phyloP scores from a whole-genome alignment of 2,888 invertebrate genomes.

The Cantharis lateralis region DNA sequence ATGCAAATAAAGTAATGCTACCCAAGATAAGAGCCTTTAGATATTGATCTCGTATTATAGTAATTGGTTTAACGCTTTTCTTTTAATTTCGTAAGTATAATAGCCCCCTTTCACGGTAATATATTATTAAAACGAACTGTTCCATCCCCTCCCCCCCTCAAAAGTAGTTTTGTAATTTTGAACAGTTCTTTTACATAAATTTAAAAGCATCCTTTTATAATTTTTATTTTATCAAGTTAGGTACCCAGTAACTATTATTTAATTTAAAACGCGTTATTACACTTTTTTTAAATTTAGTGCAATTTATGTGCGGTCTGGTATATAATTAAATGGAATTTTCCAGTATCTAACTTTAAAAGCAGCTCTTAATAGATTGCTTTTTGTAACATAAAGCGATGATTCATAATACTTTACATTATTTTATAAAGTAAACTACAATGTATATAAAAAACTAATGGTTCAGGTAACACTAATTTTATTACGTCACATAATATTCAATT shows the following conservation, averaged over 20 bases:
- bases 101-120: not conserved
- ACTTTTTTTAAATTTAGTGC: conserved; percentile 1
- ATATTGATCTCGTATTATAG: no score
- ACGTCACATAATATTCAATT: not conserved
- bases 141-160: not conserved
- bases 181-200: not conserved
- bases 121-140: no score
- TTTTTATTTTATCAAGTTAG: not conserved
- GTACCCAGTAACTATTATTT: not conserved
- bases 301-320: conserved; percentile 12
- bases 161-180: not conserved
- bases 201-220: not conserved
- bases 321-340: conserved; percentile 15
- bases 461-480: not conserved
- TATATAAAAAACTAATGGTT: not conserved
- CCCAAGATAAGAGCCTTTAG: no score
- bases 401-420: not conserved
- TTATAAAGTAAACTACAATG: not conserved
- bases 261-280: not conserved
- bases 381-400: not conserved
- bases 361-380: not conserved
- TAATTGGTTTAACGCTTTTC: no score
- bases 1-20: no score
- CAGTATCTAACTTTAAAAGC: conserved; percentile 7
- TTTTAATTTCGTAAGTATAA: no score